Evolutionary conservation across 2,888 invertebrate species (phyloP), one percentile per base, ranked within the genome.

Genomic region (Clivina fossor): DNA sequence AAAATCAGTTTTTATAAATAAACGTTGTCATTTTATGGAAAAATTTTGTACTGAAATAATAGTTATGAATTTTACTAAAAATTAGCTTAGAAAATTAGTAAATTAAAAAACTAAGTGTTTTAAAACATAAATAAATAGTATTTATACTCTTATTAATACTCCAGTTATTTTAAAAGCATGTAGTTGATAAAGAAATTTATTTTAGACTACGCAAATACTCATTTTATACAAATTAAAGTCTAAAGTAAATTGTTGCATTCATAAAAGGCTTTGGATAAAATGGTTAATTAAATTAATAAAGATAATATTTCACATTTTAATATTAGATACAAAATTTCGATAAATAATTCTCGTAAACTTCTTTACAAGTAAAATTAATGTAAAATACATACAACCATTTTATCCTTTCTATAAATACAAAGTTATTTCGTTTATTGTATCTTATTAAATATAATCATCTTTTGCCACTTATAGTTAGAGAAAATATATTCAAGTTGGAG

Each of bases 271-370:
- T 47, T 20, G 20, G 22, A 47, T 20, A 33, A 47, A 47, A 44
- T 30, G 19, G 43, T 43, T n/a, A 44, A 44, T 18, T 18, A 8
- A 30, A 47, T 20, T 11, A 11, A 20, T 47, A 47, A 33, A 46
- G 47, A 22, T 47, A 32, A 47, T 20, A 20, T 33, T 32, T 22
- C 32, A 32, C 26, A 47, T 43, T 44, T 18, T 44, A 30, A 44
- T 44, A 44, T 18, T 44, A 18, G 18, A 30, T 30, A 44, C 44
- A 44, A 26, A 43, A 43, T 5, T n/a, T n/a, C n/a, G n/a, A n/a
- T n/a, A n/a, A n/a, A n/a, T n/a, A n/a, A n/a, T n/a, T n/a, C n/a
- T n/a, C n/a, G n/a, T n/a, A n/a, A n/a, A n/a, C n/a, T n/a, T n/a
- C n/a, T n/a, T n/a, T n/a, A n/a, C n/a, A n/a, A n/a, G n/a, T n/a